Conservation (phyloP, 2,797 vertebrate genomes). For the Chelon labrosus region DNA sequence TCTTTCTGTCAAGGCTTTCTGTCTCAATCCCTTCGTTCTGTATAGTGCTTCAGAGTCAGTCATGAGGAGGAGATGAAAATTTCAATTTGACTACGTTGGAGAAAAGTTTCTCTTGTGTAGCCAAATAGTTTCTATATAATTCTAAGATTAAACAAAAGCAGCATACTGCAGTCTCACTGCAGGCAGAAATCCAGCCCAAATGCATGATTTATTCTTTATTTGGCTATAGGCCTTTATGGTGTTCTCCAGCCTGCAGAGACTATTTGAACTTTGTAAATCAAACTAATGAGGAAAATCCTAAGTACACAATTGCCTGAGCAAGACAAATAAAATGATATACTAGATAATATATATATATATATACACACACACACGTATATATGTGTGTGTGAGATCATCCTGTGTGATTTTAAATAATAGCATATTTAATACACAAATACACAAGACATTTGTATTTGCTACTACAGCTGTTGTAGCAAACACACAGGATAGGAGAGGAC, state of each 20-base stretch:
- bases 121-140: constrained; percentile 11
- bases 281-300: constrained; percentile 60
- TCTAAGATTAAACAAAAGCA: constrained; percentile 41
- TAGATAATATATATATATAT: too few species aligned
- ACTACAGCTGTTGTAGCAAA: constrained; percentile 66
- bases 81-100: constrained; percentile 23
- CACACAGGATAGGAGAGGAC: constrained; percentile 75
- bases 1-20: constrained; percentile 51
- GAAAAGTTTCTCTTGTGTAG: constrained; percentile 32
- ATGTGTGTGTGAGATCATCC: constrained; percentile 28
- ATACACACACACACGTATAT: too few species aligned
- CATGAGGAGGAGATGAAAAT: constrained; percentile 30
- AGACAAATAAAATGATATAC: constrained; percentile 33
- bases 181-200: constrained; percentile 50
- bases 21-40: constrained; percentile 42
- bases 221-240: constrained; percentile 62
- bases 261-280: constrained; percentile 67
- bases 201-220: constrained; percentile 66
- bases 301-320: constrained; percentile 37
- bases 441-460: constrained; percentile 57
- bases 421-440: constrained; percentile 48
- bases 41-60: constrained; percentile 33
- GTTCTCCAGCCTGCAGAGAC: constrained; percentile 62
- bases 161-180: constrained; percentile 51
- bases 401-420: constrained; percentile 42